Evolutionary conservation across 2,797 vertebrate species (phyloP).

Genomic region (Allobates femoralis): DNA sequence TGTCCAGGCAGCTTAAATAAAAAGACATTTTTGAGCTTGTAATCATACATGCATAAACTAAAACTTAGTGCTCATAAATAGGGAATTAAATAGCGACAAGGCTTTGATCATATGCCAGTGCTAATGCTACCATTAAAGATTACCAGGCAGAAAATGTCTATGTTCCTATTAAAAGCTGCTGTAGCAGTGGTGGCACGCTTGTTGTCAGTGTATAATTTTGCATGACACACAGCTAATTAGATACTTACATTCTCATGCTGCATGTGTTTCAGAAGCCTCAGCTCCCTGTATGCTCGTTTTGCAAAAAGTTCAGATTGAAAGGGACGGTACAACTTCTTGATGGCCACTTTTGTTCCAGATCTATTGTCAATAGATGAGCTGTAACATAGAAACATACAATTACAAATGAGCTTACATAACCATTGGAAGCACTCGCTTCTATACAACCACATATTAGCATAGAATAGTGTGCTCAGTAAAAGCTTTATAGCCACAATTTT

Average conservation of each 20-base stretch:
- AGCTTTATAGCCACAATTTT: neutral
- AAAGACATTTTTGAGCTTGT: neutral
- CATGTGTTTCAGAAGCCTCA: conserved; percentile 94
- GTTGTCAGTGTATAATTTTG: conserved; percentile 40
- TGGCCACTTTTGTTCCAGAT: conserved; percentile 87
- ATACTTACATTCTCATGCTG: conserved; percentile 91
- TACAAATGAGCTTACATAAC: conserved; percentile 20
- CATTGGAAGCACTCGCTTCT: neutral
- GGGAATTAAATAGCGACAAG: neutral
- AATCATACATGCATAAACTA: neutral
- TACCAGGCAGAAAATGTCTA: neutral
- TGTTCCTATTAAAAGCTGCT: neutral
- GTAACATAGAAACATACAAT: conserved; percentile 35
- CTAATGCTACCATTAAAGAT: neutral
- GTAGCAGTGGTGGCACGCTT: neutral
- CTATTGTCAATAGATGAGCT: conserved; percentile 91
- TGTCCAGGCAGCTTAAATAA: no score
- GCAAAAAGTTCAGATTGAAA: conserved; percentile 93
- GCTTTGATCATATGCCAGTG: neutral
- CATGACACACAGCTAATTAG: conserved; percentile 32
- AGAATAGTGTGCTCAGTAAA: neutral
- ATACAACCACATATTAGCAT: neutral
- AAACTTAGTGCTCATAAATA: neutral
- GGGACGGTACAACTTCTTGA: conserved; percentile 94
- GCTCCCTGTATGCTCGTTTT: conserved; percentile 90